A percentile compares a stretch with the other conserved stretches of the same genome.
Evolutionary conservation across 1,140 invertebrate genomes (phyloP).

Genomic region (Nilaparvata lugens): DNA sequence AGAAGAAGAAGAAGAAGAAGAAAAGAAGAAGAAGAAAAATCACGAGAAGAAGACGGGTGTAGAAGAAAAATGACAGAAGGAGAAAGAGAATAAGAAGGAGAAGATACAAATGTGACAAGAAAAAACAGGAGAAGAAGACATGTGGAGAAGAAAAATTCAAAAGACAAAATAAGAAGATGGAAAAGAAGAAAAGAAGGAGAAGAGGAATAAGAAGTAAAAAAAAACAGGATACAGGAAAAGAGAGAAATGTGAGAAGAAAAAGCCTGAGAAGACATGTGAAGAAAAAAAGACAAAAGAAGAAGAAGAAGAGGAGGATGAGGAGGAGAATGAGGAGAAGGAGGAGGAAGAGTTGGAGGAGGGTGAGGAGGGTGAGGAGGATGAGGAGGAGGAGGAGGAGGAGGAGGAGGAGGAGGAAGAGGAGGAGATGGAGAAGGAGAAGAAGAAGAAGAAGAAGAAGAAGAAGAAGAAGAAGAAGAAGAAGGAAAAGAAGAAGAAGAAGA

Average conservation of each 20-base stretch:
- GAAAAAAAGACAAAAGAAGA: neutral
- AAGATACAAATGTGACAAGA: neutral
- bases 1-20: neutral
- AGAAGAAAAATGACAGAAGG: neutral
- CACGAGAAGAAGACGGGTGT: neutral
- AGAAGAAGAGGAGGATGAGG: slow-evolving; percentile 1
- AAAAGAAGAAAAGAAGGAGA: neutral
- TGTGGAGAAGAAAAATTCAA: neutral
- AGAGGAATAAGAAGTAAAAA: neutral
- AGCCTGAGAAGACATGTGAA: neutral
- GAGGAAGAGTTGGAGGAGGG: no score
- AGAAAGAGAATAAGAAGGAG: slow-evolving; percentile 2
- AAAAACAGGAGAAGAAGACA: neutral
- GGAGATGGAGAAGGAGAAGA: no score
- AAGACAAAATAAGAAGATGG: no score
- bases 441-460: no score
- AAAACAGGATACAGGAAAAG: neutral
- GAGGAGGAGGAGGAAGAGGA: no score
- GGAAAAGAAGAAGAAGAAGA: no score
- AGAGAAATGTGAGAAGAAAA: neutral
- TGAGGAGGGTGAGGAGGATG: no score
- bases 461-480: no score
- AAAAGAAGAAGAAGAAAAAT: neutral
- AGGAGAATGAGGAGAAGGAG: neutral
- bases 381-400: no score